These are phyloP conservation scores for Chloroclysta siterata DNA, from an alignment of 2,888 invertebrate genomes.

Conservation along the genomic window DNA sequence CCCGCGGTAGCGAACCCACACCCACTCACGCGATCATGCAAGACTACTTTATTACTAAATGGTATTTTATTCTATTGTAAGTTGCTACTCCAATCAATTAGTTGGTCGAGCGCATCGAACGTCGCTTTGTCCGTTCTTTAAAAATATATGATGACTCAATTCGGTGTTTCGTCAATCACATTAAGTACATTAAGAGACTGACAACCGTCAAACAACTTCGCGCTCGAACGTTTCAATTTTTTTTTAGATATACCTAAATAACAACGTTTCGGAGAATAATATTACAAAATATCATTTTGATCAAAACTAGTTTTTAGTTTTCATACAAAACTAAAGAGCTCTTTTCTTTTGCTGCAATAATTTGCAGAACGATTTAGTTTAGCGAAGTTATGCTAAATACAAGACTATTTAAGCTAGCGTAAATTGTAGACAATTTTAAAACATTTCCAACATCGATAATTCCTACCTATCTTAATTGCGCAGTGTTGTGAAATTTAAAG, in stretches of 20 bases:
- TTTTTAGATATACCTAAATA: too few relatives aligned
- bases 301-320: too few relatives aligned
- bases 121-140: constrained; percentile 3
- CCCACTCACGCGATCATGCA: constrained; percentile 29
- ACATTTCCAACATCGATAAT: constrained; percentile 4
- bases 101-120: constrained; percentile 11
- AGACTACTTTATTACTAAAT: constrained; percentile 25
- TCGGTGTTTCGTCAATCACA: constrained; percentile 17
- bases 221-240: too few relatives aligned
- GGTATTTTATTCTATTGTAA: constrained; percentile 19
- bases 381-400: neutral
- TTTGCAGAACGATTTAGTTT: neutral
- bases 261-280: too few relatives aligned
- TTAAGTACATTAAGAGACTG: neutral
- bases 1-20: constrained; percentile 26
- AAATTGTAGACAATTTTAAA: constrained; percentile 3
- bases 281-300: neutral
- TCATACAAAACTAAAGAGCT: neutral
- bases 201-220: neutral
- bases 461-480: constrained; percentile 25
- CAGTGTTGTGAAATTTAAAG: constrained; percentile 33
- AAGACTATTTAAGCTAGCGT: neutral
- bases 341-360: neutral
- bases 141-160: constrained; percentile 31
- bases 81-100: constrained; percentile 24